A percentile compares a stretch with the other conserved stretches of the same genome.
These are phyloP conservation scores for Gisinianus flammeolus DNA, from an alignment of 2,888 invertebrate species.

Conservation along the genomic window DNA sequence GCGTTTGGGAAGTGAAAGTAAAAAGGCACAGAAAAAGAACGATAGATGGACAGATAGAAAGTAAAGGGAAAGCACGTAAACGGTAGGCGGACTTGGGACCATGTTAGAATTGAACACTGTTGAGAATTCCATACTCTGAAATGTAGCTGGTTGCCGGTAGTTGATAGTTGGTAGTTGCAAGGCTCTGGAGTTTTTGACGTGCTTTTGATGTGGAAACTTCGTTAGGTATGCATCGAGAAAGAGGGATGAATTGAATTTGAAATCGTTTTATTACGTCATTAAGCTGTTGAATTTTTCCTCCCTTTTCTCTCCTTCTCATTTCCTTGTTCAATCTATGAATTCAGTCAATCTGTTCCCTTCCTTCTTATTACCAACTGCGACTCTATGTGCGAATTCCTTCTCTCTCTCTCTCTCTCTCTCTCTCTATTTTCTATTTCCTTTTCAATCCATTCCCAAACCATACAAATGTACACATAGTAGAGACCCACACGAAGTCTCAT, in stretches of 20 bases:
- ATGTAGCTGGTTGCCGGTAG: not conserved
- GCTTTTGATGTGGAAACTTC: slow-evolving; percentile 43
- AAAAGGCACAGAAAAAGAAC: no score
- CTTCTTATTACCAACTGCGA: not conserved
- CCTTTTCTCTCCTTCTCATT: slow-evolving; percentile 43
- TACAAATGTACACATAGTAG: not conserved
- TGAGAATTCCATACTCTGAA: not conserved
- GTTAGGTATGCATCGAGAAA: slow-evolving; percentile 50
- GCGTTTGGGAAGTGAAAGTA: no score
- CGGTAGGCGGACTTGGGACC: no score
- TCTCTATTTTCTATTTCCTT: not conserved
- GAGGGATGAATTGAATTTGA: slow-evolving; percentile 53
- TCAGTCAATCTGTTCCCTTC: slow-evolving; percentile 11
- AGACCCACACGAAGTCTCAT: not conserved
- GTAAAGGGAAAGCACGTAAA: no score
- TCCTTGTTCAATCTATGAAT: slow-evolving; percentile 45
- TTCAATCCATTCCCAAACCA: not conserved
- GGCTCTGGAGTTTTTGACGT: slow-evolving; percentile 30
- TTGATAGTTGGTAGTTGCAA: not conserved
- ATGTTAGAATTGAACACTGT: no score
- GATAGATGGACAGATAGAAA: no score
- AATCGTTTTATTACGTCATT: slow-evolving; percentile 55
- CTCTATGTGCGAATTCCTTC: slow-evolving; percentile 5
- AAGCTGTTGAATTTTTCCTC: slow-evolving; percentile 53
- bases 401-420: not conserved